Evolutionary conservation across 2,797 vertebrate genomes (phyloP).

Genomic region (Benthosema pterotum): DNA sequence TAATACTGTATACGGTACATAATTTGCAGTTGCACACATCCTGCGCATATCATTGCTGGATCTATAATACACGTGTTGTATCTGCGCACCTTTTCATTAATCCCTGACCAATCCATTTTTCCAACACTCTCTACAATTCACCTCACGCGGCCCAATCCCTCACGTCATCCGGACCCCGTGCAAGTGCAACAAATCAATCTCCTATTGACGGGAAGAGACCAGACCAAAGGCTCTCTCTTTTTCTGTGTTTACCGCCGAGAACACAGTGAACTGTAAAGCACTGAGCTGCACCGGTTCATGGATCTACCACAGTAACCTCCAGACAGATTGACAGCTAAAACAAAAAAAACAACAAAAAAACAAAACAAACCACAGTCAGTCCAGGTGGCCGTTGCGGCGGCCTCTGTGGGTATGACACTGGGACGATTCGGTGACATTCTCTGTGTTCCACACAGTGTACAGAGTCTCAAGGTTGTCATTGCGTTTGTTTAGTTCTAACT

Average conservation of each 20-base stretch:
- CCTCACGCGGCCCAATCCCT: constrained; percentile 19
- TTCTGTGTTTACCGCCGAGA: constrained; percentile 5
- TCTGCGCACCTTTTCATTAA: too few species aligned
- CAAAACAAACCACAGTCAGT: not conserved
- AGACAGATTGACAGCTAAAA: constrained; percentile 14
- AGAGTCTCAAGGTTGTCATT: constrained; percentile 41
- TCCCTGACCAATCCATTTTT: too few species aligned
- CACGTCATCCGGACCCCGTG: constrained; percentile 3
- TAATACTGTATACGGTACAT: too few species aligned
- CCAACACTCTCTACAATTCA: too few species aligned
- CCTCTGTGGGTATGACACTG: constrained; percentile 19
- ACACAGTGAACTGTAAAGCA: constrained; percentile 14
- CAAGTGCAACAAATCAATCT: constrained; percentile 11
- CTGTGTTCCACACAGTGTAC: not conserved
- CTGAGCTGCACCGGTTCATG: not conserved
- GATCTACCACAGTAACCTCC: constrained; percentile 28
- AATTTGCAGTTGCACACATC: too few species aligned
- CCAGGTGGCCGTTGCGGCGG: constrained; percentile 7
- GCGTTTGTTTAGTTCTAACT: constrained; percentile 42
- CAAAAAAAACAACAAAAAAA: too few species aligned
- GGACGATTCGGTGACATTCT: constrained; percentile 22
- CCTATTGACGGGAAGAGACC: constrained; percentile 31
- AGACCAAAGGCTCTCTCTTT: constrained; percentile 18
- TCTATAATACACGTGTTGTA: too few species aligned
- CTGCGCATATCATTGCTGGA: too few species aligned